Evolutionary conservation across 2,113 vertebrate genomes (phyloP).

Genomic region (Cochlearius cochlearius): DNA sequence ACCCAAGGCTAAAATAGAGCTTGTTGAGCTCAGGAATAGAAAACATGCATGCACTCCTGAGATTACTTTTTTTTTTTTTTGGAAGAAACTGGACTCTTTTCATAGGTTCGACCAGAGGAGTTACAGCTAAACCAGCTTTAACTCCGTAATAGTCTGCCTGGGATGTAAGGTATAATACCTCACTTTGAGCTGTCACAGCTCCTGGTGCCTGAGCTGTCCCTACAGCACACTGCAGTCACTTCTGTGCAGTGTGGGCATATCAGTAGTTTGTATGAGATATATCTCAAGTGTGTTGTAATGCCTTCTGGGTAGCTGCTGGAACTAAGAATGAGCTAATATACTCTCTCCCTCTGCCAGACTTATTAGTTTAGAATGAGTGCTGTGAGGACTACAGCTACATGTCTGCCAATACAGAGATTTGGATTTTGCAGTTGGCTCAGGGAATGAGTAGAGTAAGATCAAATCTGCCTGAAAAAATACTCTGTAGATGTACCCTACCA

Average conservation of each 20-base stretch:
- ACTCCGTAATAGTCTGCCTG: background rate
- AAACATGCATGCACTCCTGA: background rate
- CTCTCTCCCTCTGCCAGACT: conserved; percentile 55
- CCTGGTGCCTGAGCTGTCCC: background rate
- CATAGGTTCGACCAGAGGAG: background rate
- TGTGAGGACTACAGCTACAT: conserved; percentile 8
- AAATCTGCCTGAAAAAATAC: conserved; percentile 29
- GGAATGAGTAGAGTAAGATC: background rate
- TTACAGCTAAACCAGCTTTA: background rate
- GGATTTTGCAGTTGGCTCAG: conserved; percentile 15
- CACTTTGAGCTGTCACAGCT: conserved; percentile 25
- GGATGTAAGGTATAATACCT: background rate
- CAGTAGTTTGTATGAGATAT: conserved; percentile 6
- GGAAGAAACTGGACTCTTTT: background rate
- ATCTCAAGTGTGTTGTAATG: conserved; percentile 53
- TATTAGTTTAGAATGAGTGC: conserved; percentile 56
- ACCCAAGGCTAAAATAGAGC: background rate
- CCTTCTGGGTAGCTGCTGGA: conserved; percentile 64
- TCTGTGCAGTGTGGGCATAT: background rate
- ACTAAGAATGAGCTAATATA: conserved; percentile 61
- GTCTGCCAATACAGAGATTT: conserved; percentile 50
- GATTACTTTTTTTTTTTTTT: background rate
- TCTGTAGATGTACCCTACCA: background rate
- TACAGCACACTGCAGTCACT: background rate
- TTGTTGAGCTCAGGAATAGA: background rate